phyloP scores from a whole-genome alignment of 2,797 vertebrate species.

The Oryzias sinensis region DNA sequence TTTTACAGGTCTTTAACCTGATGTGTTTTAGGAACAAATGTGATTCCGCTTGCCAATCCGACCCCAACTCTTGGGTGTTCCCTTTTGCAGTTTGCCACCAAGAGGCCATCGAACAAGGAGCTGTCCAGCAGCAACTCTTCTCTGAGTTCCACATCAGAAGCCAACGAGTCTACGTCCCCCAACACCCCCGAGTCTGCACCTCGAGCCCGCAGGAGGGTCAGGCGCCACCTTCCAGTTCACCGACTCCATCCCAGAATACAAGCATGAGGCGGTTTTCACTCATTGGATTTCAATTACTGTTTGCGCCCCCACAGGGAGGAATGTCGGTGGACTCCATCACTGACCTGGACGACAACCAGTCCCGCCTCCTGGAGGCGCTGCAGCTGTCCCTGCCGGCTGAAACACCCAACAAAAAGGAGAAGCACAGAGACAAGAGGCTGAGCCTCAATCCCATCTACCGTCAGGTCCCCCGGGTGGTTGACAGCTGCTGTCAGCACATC shows the following conservation, averaged over 20 bases:
- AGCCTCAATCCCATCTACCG: conserved; percentile 95
- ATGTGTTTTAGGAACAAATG: not conserved
- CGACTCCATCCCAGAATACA: not conserved
- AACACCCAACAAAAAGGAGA: conserved; percentile 90
- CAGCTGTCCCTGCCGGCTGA: conserved; percentile 92
- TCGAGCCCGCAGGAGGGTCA: conserved; percentile 86
- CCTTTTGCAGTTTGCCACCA: conserved; percentile 82
- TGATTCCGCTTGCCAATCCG: not conserved
- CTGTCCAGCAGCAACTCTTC: conserved; percentile 96
- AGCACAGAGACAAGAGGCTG: conserved; percentile 90
- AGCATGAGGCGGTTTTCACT: not conserved
- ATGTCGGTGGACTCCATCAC: conserved; percentile 98
- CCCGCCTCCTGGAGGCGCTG: conserved; percentile 91
- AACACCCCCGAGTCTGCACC: conserved; percentile 90
- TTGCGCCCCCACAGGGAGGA: conserved; percentile 80
- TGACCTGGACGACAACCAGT: conserved; percentile 94
- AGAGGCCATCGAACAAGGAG: conserved; percentile 88
- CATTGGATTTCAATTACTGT: not conserved
- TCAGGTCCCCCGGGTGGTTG: conserved; percentile 91
- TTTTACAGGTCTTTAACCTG: conserved; percentile 72
- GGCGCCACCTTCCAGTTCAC: conserved; percentile 18
- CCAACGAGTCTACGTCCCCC: conserved; percentile 89
- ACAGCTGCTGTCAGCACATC: conserved; percentile 93
- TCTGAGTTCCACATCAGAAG: conserved; percentile 93
- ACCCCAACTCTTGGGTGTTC: not conserved